Conservation (phyloP, 1,140 invertebrate species). For the Coenobita brevimanus region DNA sequence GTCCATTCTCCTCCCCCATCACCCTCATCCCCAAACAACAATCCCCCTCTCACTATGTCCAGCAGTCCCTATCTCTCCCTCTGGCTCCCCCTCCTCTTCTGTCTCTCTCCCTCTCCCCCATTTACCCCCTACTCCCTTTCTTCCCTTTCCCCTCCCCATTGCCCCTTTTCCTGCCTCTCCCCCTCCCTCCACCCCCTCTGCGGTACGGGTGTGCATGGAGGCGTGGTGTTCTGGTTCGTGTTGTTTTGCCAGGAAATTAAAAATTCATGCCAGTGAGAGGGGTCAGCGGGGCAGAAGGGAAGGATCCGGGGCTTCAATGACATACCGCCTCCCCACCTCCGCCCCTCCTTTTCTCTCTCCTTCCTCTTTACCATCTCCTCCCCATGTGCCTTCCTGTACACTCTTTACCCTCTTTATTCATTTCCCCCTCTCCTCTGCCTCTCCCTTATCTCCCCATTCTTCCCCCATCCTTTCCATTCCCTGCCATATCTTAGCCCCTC, state of each 20-base stretch:
- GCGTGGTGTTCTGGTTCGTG: background rate
- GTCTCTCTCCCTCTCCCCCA: slow-evolving; percentile 8
- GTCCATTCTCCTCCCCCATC: no score
- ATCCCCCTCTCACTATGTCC: no score
- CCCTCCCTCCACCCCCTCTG: background rate
- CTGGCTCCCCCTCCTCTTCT: background rate
- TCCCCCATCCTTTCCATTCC: no score
- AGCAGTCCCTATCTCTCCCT: background rate
- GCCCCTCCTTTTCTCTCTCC: no score
- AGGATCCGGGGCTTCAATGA: background rate
- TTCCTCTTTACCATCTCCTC: no score
- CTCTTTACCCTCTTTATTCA: no score
- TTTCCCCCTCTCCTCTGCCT: no score
- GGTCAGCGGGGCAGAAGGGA: slow-evolving; percentile 19
- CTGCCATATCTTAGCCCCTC: no score
- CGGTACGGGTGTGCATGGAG: background rate
- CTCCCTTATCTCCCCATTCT: no score
- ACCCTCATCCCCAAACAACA: no score
- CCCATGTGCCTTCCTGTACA: no score
- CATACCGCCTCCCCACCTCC: no score
- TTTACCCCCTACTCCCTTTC: background rate
- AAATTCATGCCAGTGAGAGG: slow-evolving; percentile 14
- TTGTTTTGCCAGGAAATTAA: slow-evolving; percentile 30
- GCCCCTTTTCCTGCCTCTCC: background rate
- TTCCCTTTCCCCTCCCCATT: background rate